Base-by-base conservation (phyloP, 2,888 invertebrate genomes). In the Pollenia griseotomentosa region DNA sequence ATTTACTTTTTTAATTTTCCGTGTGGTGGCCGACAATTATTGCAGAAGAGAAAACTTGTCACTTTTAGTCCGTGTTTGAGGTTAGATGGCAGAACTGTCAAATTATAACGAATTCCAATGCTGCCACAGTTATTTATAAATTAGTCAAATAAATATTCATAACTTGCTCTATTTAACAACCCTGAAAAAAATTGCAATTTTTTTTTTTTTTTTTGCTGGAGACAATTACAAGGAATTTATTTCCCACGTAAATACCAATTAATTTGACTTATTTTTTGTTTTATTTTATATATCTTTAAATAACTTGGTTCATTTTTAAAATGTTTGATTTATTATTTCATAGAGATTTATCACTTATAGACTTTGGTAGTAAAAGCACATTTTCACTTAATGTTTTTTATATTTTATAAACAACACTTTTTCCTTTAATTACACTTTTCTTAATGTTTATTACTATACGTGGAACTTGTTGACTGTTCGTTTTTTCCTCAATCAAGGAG, bases 31-130 rank as follows among this genome's bases (percentile, higher is more conserved):
- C 82, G 86, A 86, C 77, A 83, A 74, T 70, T 74, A 75, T 85
- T 66, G 55, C 44, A 77, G 57, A 85, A 74, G 75, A 81, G 85
- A 85, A 85, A 85, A 88, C 74, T 86, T 88, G 84, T 83, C 88
- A 85, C 61, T 77, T 84, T 59, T 79, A 33, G 51, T 23, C 71
- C 68, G 81, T 77, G 70, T 88, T 88, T 88, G 86, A 88, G 88
- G 88, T 88, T 88, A 88, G 80, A 85, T 74, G 79, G 74, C 68
- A 79, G 79, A 86, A 61, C 61, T 86, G 85, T 86, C 85, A 86
- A 82, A 78, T n/a, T 61, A 59, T 40, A 75, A 70, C 48, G 14
- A 59, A 33, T 73, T 57, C 65, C 2, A 59, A 44, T 23, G 82
- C 16, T 86, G 55, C 85, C 85, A 61, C 46, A 86, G 23, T 11